Conservation (phyloP, 35 echinoderm and acorn worm genomes). For the Patiria miniata region DNA sequence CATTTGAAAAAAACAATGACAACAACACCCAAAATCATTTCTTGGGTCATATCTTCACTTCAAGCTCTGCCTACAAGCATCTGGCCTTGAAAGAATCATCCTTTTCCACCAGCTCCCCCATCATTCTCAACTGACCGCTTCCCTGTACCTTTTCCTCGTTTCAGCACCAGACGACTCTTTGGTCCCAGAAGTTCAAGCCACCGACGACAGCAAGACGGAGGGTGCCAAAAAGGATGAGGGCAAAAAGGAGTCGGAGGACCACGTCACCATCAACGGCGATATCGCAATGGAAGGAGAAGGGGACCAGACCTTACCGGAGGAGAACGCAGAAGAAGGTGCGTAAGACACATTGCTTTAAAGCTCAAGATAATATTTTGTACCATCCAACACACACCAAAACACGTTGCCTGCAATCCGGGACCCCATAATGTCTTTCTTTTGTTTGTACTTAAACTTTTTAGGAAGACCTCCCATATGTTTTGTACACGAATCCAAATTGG, state of each 20-base stretch:
- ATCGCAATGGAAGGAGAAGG: conserved; percentile 54
- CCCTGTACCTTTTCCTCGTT: background rate
- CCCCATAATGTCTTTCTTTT: too few species aligned
- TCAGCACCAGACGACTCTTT: conserved; percentile 60
- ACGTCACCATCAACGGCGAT: conserved; percentile 79
- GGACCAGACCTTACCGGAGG: conserved; percentile 54
- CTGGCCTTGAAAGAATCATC: too few species aligned
- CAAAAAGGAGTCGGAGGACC: conserved; percentile 41
- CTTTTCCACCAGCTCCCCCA: background rate
- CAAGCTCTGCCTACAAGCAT: too few species aligned
- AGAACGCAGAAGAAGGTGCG: conserved; percentile 70
- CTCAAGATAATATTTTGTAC: background rate
- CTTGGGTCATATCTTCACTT: too few species aligned
- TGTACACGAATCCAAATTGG: too few species aligned
- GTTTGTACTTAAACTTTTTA: too few species aligned
- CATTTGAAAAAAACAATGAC: too few species aligned
- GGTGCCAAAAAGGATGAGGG: conserved; percentile 49
- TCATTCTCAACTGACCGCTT: background rate
- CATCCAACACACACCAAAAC: too few species aligned
- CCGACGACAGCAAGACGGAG: conserved; percentile 13
- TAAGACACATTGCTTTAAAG: background rate
- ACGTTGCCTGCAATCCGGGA: too few species aligned
- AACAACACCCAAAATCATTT: too few species aligned
- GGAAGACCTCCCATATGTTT: too few species aligned
- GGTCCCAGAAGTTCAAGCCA: conserved; percentile 14